Conservation (phyloP, 92 coral and sea anemone genomes). For the Epizoanthus rinbou region DNA sequence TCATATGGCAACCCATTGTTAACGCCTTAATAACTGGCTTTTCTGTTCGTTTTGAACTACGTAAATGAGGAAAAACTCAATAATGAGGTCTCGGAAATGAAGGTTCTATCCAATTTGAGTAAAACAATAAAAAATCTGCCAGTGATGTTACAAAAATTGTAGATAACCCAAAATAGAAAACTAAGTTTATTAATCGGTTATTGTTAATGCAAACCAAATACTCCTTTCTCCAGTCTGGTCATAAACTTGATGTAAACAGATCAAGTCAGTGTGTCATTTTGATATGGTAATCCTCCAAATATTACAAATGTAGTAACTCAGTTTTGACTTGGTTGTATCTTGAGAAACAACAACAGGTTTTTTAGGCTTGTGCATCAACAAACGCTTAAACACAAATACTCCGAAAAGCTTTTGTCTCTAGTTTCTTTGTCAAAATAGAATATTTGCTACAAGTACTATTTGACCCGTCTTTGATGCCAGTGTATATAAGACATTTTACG, state of each 20-base stretch:
- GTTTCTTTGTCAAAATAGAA: not conserved
- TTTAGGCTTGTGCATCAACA: not conserved
- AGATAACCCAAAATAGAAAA: not conserved
- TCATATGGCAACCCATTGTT: conserved; percentile 2
- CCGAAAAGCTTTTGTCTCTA: not conserved
- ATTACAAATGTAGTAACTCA: conserved; percentile 16
- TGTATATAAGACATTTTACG: not conserved
- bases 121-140: conserved; percentile 1
- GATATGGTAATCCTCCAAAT: conserved; percentile 2
- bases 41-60: conserved; percentile 18
- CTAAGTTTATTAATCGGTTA: no score
- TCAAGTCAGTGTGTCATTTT: not conserved
- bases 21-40: conserved; percentile 3
- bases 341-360: not conserved
- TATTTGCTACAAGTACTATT: not conserved
- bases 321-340: not conserved
- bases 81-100: conserved; percentile 15
- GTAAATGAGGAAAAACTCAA: conserved; percentile 8
- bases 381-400: not conserved
- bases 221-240: not conserved
- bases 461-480: not conserved
- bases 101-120: not conserved
- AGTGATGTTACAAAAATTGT: not conserved
- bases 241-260: not conserved
- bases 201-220: not conserved